Evolutionary conservation across 2,888 invertebrate species (phyloP).

Genomic region (Invenusta paracnida): DNA sequence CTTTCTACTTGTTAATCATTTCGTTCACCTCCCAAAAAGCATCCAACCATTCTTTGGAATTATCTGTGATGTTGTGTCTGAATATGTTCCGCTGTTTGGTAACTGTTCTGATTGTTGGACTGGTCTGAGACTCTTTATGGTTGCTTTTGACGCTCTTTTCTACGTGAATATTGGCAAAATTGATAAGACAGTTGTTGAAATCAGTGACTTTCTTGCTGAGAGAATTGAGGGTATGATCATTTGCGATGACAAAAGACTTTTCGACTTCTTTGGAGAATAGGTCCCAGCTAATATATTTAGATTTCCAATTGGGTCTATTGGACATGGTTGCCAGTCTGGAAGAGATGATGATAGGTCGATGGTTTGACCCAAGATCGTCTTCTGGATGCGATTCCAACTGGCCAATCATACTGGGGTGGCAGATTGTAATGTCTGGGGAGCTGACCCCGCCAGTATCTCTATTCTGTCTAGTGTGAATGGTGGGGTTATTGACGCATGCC

Average conservation of each 20-base stretch:
- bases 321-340: not conserved
- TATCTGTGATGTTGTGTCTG: not conserved
- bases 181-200: not conserved
- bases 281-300: not conserved
- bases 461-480: not conserved
- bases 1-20: not conserved
- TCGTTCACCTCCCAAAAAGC: not conserved
- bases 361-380: not conserved
- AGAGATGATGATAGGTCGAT: not conserved
- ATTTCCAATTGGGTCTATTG: not conserved
- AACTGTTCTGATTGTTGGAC: not conserved
- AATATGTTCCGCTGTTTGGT: not conserved
- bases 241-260: not conserved
- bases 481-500: not conserved
- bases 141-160: not conserved
- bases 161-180: not conserved
- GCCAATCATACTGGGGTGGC: not conserved
- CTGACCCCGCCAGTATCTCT: not conserved
- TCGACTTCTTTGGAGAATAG: not conserved
- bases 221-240: not conserved
- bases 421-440: not conserved
- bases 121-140: not conserved
- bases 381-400: not conserved
- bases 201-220: not conserved
- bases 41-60: not conserved